Evolutionary conservation across 2,888 invertebrate species (phyloP).

Genomic region (Drosophila pseudotakahashii): DNA sequence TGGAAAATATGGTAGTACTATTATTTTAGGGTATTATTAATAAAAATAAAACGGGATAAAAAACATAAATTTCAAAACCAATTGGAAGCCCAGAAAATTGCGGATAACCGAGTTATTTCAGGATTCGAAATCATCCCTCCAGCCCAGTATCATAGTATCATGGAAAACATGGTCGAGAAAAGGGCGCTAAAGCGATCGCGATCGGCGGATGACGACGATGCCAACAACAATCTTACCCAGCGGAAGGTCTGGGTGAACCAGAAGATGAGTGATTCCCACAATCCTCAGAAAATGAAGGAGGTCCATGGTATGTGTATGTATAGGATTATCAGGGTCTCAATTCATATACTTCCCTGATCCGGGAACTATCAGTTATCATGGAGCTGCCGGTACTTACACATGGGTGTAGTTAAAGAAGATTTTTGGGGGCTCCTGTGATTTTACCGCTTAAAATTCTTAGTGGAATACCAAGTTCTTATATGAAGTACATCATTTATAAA

Average conservation of each 20-base stretch:
- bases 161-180: constrained; percentile 4
- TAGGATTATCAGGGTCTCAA: background rate
- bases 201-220: constrained; percentile 58
- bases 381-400: background rate
- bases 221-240: constrained; percentile 62
- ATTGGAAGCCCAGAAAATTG: background rate
- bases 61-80: background rate
- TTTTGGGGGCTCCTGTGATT: too few species aligned
- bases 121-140: too few species aligned
- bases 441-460: too few species aligned
- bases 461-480: too few species aligned
- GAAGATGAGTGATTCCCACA: constrained; percentile 59
- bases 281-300: constrained; percentile 71
- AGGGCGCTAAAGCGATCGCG: constrained; percentile 53
- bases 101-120: background rate
- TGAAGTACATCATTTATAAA: too few species aligned
- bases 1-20: background rate
- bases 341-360: too few species aligned
- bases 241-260: constrained; percentile 71
- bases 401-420: too few species aligned
- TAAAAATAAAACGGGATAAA: background rate
- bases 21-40: background rate
- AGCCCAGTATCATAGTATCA: background rate
- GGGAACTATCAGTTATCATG: too few species aligned
- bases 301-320: constrained; percentile 73